These are phyloP conservation scores for Perognathus longimembris DNA, from an alignment of 2,113 vertebrate species.

Conservation along the genomic window DNA sequence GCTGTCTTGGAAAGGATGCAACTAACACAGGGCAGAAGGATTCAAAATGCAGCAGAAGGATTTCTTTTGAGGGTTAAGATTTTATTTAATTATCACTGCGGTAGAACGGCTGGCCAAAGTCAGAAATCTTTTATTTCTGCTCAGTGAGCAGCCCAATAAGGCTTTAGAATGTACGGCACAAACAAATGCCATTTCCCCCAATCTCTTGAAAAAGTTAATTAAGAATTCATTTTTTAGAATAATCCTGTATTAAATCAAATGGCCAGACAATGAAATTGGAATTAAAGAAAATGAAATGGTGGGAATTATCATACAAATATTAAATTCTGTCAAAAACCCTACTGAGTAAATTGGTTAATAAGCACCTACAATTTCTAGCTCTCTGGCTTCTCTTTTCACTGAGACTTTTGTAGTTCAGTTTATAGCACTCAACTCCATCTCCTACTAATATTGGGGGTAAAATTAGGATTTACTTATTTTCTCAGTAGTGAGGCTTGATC, in stretches of 20 bases:
- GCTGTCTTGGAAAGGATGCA: conserved; percentile 67
- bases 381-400: neutral
- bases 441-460: neutral
- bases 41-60: conserved; percentile 39
- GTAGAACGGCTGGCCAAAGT: conserved; percentile 71
- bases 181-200: conserved; percentile 20
- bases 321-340: conserved; percentile 35
- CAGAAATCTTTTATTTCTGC: conserved; percentile 76
- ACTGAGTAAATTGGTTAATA: conserved; percentile 49
- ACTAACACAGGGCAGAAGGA: conserved; percentile 59
- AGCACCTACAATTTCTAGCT: neutral
- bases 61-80: neutral
- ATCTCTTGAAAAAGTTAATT: conserved; percentile 63
- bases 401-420: neutral
- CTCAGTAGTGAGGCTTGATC: no score
- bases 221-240: conserved; percentile 62
- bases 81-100: conserved; percentile 81
- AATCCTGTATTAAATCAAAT: conserved; percentile 67
- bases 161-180: conserved; percentile 55
- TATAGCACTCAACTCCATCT: neutral
- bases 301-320: conserved; percentile 57
- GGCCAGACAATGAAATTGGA: conserved; percentile 69
- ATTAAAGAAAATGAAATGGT: conserved; percentile 70
- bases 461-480: no score
- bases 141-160: conserved; percentile 61